These are phyloP conservation scores for Cyclargus thomasi DNA, from an alignment of 1,140 invertebrate genomes.

Conservation along the genomic window DNA sequence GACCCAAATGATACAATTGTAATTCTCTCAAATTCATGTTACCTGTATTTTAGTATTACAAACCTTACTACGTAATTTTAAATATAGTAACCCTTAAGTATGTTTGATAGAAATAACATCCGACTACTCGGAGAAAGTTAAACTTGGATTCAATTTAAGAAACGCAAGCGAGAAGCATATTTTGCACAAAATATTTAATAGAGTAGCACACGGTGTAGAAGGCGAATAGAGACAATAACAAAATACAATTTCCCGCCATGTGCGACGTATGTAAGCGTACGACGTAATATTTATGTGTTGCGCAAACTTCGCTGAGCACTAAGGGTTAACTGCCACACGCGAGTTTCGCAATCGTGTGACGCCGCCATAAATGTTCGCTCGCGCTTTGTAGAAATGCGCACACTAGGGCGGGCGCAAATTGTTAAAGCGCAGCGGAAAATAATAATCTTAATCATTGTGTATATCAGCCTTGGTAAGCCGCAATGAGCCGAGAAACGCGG, in stretches of 20 bases:
- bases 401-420: too few relatives aligned
- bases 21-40: too few relatives aligned
- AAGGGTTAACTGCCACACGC: conserved; percentile 67
- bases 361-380: conserved; percentile 26
- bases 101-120: too few relatives aligned
- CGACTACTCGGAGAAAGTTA: too few relatives aligned
- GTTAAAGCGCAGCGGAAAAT: too few relatives aligned
- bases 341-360: conserved; percentile 40
- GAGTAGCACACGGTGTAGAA: not conserved
- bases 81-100: too few relatives aligned
- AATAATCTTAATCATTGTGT: too few relatives aligned
- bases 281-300: conserved; percentile 34
- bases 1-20: too few relatives aligned
- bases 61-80: too few relatives aligned
- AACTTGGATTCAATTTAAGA: not conserved
- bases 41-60: too few relatives aligned
- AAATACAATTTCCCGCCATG: conserved; percentile 16
- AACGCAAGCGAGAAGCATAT: not conserved
- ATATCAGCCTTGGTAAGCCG: too few relatives aligned
- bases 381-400: conserved; percentile 26
- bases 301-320: conserved; percentile 28
- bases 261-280: conserved; percentile 20
- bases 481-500: too few relatives aligned
- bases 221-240: conserved; percentile 1
- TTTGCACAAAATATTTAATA: not conserved